A percentile compares a stretch with the other conserved stretches of the same genome.
Conservation (phyloP, 2,113 vertebrate genomes). For the Callionymus lyra region DNA sequence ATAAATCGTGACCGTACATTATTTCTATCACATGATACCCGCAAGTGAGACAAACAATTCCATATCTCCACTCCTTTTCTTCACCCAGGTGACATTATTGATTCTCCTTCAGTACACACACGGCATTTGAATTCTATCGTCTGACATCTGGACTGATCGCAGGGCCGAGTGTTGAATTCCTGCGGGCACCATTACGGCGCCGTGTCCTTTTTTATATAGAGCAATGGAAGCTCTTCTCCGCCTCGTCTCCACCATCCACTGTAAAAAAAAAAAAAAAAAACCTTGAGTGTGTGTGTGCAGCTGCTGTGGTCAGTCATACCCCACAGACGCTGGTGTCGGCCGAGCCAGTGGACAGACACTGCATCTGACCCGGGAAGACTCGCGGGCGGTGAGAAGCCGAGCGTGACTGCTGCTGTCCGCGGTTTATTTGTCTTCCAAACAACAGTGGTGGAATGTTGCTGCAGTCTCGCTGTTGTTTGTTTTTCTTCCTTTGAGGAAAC, state of each 20-base stretch:
- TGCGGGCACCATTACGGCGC: constrained; percentile 31
- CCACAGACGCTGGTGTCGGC: constrained; percentile 12
- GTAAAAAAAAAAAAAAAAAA: constrained; percentile 32
- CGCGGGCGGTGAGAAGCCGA: constrained; percentile 4
- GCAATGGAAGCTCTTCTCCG: constrained; percentile 22
- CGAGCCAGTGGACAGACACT: constrained; percentile 16
- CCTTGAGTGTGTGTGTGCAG: constrained; percentile 37
- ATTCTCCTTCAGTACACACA: constrained; percentile 6
- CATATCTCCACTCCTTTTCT: neutral
- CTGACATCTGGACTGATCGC: constrained; percentile 14
- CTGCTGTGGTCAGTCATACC: constrained; percentile 28
- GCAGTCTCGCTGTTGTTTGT: constrained; percentile 7
- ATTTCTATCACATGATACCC: too few relatives aligned
- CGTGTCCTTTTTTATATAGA: constrained; percentile 25
- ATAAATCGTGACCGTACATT: too few relatives aligned
- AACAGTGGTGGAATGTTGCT: constrained; percentile 15
- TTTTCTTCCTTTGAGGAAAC: too few relatives aligned
- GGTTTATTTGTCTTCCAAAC: constrained; percentile 13
- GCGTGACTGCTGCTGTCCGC: constrained; percentile 30
- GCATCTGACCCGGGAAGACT: constrained; percentile 20
- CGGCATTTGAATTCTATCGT: constrained; percentile 10
- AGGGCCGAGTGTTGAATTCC: constrained; percentile 26
- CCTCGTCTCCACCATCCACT: constrained; percentile 20
- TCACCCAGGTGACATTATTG: constrained; percentile 4
- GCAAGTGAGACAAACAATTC: constrained; percentile 6